Percentiles rank a stretch among this genome's conserved stretches.
Conservation (phyloP, 2,113 vertebrate genomes). For the Platysternon megacephalum region DNA sequence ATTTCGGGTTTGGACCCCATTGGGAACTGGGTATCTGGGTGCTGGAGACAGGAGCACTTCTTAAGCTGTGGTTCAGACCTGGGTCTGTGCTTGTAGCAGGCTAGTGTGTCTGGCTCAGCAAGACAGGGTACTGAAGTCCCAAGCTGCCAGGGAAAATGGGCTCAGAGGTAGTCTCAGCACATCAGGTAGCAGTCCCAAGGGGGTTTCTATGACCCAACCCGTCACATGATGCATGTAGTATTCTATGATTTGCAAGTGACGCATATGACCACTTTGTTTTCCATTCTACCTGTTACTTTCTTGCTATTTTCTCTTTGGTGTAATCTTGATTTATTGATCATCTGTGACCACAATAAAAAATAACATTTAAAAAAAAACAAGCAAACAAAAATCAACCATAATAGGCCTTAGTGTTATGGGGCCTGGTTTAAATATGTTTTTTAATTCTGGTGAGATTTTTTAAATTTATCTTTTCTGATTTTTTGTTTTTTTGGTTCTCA, state of each 20-base stretch:
- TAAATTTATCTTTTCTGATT: neutral
- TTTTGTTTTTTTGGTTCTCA: neutral
- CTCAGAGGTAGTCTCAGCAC: too few species aligned
- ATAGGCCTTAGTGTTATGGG: neutral
- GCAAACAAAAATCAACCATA: neutral
- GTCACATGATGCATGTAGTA: neutral
- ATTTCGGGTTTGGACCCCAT: too few species aligned
- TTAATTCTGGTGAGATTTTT: neutral
- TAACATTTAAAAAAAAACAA: neutral
- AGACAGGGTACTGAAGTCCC: too few species aligned
- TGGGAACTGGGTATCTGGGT: too few species aligned
- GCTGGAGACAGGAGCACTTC: too few species aligned
- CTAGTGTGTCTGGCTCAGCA: too few species aligned
- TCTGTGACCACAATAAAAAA: neutral
- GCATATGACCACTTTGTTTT: neutral
- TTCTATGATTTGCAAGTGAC: slow-evolving; percentile 23
- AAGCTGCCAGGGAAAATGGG: too few species aligned
- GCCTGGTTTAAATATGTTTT: neutral
- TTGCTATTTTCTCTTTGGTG: neutral
- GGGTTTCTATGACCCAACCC: too few species aligned
- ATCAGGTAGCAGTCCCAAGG: too few species aligned
- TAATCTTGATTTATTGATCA: neutral
- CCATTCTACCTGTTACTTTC: neutral
- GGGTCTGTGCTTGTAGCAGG: too few species aligned
- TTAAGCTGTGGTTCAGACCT: too few species aligned